These are phyloP conservation scores for Scaptomyza tumidula DNA, from an alignment of 2,888 invertebrate species.

Conservation along the genomic window DNA sequence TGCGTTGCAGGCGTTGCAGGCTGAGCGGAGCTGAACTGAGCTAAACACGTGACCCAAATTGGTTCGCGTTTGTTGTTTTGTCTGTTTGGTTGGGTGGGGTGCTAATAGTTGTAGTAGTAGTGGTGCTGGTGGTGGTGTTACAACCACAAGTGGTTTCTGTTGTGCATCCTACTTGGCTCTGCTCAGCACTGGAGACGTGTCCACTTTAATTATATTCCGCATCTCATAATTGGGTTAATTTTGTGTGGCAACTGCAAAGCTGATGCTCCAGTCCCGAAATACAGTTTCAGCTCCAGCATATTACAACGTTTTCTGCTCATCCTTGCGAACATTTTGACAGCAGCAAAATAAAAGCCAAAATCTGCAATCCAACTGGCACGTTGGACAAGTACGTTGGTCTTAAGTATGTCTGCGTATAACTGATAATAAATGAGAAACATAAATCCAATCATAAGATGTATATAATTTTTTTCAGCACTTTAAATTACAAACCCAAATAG, in stretches of 20 bases:
- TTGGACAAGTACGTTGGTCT: constrained; percentile 63
- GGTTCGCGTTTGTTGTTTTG: constrained; percentile 40
- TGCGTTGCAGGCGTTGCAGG: constrained; percentile 19
- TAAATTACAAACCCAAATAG: neutral
- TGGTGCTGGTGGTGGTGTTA: constrained; percentile 9
- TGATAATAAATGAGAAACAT: constrained; percentile 24
- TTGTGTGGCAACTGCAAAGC: constrained; percentile 66
- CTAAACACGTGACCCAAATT: constrained; percentile 75
- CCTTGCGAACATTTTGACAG: constrained; percentile 51
- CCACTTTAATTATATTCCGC: constrained; percentile 75
- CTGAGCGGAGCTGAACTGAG: constrained; percentile 3
- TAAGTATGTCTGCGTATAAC: constrained; percentile 30
- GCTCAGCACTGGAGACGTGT: constrained; percentile 42
- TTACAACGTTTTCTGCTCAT: constrained; percentile 19
- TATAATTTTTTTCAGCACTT: neutral
- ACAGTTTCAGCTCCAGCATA: constrained; percentile 19
- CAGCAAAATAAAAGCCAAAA: constrained; percentile 33
- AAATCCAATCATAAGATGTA: constrained; percentile 8
- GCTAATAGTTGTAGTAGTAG: constrained; percentile 1
- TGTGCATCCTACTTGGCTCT: constrained; percentile 15
- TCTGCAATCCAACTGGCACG: constrained; percentile 1
- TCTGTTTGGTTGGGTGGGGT: constrained; percentile 17
- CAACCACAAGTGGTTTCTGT: constrained; percentile 34
- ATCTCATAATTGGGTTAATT: constrained; percentile 78
- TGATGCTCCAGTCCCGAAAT: constrained; percentile 22